Conservation (phyloP, 2,888 invertebrate species). For the Andrena hattorfiana region DNA sequence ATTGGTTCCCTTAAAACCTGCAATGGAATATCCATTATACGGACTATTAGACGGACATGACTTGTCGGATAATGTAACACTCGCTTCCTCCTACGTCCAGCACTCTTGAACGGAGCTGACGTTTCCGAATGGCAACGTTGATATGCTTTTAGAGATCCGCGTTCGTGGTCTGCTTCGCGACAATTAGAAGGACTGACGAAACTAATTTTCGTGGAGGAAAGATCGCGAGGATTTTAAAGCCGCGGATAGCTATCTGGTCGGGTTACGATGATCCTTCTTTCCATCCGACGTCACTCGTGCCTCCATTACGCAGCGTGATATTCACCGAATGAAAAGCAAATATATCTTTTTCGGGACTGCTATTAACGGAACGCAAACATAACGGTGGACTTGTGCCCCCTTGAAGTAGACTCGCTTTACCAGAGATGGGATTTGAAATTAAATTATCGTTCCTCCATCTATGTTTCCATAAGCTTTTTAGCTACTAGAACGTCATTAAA, state of each 20-base stretch:
- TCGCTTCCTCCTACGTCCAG: too few species aligned
- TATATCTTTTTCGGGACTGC: constrained; percentile 18
- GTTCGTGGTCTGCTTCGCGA: too few species aligned
- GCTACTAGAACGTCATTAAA: constrained; percentile 37
- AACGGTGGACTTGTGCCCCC: constrained; percentile 24
- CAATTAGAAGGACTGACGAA: not conserved
- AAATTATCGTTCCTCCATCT: constrained; percentile 36
- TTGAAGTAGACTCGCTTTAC: constrained; percentile 17
- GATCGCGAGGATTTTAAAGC: constrained; percentile 22
- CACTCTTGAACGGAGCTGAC: too few species aligned
- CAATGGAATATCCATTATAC: not conserved
- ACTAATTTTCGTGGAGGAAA: not conserved
- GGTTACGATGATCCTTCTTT: constrained; percentile 9
- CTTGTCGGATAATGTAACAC: not conserved
- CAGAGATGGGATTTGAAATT: constrained; percentile 28
- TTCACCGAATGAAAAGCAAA: constrained; percentile 13
- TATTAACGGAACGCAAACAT: constrained; percentile 22
- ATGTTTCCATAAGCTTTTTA: constrained; percentile 38
- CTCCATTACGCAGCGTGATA: not conserved
- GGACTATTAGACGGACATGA: not conserved
- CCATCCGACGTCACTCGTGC: not conserved
- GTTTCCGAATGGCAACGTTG: too few species aligned
- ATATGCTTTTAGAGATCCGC: too few species aligned
- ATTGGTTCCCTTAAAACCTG: not conserved
- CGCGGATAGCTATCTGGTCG: constrained; percentile 13